phyloP scores from a whole-genome alignment of 2,113 vertebrate genomes.

The Bostrychus sinensis region DNA sequence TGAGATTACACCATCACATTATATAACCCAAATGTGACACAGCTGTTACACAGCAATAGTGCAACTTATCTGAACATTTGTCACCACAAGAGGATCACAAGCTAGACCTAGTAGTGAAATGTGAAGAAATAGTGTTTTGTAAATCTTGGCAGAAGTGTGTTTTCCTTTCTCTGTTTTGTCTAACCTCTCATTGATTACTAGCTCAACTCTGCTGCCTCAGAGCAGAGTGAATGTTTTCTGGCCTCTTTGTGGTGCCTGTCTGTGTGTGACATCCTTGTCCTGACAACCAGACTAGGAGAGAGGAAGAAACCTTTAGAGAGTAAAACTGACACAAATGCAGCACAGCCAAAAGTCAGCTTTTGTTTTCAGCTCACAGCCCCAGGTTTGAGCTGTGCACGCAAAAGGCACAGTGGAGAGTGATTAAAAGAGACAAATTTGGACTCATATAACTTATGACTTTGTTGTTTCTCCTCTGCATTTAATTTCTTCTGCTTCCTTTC shows the following conservation, averaged over 20 bases:
- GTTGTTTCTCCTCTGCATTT: conserved; percentile 11
- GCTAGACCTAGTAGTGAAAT: neutral
- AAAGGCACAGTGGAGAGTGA: conserved; percentile 53
- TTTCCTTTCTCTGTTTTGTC: conserved; percentile 58
- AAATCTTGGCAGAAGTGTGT: conserved; percentile 30
- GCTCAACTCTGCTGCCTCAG: conserved; percentile 48
- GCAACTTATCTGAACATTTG: neutral
- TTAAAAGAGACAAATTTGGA: conserved; percentile 55
- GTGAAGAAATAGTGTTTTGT: conserved; percentile 12
- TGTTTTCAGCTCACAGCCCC: conserved; percentile 51
- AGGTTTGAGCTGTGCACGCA: conserved; percentile 42
- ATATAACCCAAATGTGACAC: neutral
- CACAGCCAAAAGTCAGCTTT: conserved; percentile 30
- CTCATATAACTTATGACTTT: conserved; percentile 18
- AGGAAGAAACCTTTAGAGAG: conserved; percentile 25
- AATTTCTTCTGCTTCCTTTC: conserved; percentile 12
- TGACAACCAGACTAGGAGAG: conserved; percentile 42
- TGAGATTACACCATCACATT: neutral
- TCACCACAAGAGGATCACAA: conserved; percentile 1
- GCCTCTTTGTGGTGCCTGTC: conserved; percentile 58
- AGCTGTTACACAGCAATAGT: neutral
- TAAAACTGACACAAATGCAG: conserved; percentile 29
- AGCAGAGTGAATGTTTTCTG: conserved; percentile 36
- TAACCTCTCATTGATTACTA: conserved; percentile 69
- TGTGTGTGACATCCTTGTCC: conserved; percentile 49